Evolutionary conservation across 1,140 invertebrate species (phyloP).

Genomic region (Drosophila paulistorum): DNA sequence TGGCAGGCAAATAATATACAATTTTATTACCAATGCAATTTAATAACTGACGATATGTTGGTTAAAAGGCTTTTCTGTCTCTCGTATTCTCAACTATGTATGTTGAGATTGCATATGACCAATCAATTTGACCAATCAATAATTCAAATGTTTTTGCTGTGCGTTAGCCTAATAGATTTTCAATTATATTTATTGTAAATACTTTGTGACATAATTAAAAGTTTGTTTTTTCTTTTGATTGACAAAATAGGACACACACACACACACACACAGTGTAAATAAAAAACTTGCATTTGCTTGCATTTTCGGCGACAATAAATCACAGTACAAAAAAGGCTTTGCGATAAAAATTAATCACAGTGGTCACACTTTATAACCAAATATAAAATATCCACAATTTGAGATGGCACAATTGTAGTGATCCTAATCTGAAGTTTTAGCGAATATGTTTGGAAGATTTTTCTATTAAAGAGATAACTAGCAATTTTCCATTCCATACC

Average conservation of each 20-base stretch:
- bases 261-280: neutral
- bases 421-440: too few relatives aligned
- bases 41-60: slow-evolving; percentile 32
- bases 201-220: slow-evolving; percentile 73
- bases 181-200: slow-evolving; percentile 77
- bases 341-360: slow-evolving; percentile 60
- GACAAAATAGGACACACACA: neutral
- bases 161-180: slow-evolving; percentile 69
- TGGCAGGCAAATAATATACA: slow-evolving; percentile 66
- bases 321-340: slow-evolving; percentile 49
- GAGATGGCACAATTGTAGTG: slow-evolving; percentile 1
- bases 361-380: slow-evolving; percentile 43
- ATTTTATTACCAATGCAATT: slow-evolving; percentile 73
- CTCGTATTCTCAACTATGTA: neutral
- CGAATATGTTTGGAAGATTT: too few relatives aligned
- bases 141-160: slow-evolving; percentile 21
- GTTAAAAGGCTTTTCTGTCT: neutral
- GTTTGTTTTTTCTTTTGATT: slow-evolving; percentile 58
- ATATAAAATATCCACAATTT: neutral
- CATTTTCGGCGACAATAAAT: slow-evolving; percentile 63
- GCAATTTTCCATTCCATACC: too few relatives aligned
- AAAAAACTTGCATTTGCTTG: slow-evolving; percentile 46
- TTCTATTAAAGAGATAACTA: too few relatives aligned
- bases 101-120: slow-evolving; percentile 2
- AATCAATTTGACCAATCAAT: slow-evolving; percentile 50